A percentile compares a stretch with the other conserved stretches of the same genome.
Conservation (phyloP, 2,888 invertebrate genomes). For the Parnassius orleans region DNA sequence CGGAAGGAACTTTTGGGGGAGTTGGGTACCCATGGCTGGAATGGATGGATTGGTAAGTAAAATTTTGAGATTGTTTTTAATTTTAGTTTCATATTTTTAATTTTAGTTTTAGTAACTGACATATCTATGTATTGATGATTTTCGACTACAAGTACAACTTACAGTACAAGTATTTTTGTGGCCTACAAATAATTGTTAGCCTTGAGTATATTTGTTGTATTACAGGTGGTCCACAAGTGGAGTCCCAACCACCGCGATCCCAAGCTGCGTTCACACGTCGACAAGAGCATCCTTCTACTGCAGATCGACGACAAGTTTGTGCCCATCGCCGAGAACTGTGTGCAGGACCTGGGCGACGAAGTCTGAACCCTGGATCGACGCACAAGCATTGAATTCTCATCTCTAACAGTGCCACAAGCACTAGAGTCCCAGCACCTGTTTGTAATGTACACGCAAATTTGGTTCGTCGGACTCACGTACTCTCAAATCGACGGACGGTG, state of each 20-base stretch:
- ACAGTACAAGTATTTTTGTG: too few relatives aligned
- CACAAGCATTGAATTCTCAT: too few relatives aligned
- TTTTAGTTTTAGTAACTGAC: too few relatives aligned
- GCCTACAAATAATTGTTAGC: too few relatives aligned
- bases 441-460: too few relatives aligned
- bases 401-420: too few relatives aligned
- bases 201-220: background rate
- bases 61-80: background rate
- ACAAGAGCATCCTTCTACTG: slow-evolving; percentile 94
- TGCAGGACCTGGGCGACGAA: slow-evolving; percentile 88
- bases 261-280: slow-evolving; percentile 93
- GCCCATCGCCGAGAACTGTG: slow-evolving; percentile 94
- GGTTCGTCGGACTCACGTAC: too few relatives aligned
- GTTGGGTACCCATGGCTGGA: slow-evolving; percentile 93
- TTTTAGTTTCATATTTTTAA: background rate
- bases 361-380: slow-evolving; percentile 50
- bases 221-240: slow-evolving; percentile 95
- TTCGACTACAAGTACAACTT: too few relatives aligned
- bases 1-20: slow-evolving; percentile 92
- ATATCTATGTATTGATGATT: too few relatives aligned
- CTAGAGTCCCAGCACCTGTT: too few relatives aligned
- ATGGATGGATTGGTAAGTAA: slow-evolving; percentile 91
- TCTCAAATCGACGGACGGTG: too few relatives aligned
- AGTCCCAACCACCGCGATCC: slow-evolving; percentile 95
- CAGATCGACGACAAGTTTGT: slow-evolving; percentile 96